Evolutionary conservation across 2,888 invertebrate genomes (phyloP), one percentile per base, ranked within the genome.

Genomic region (Trichogramma evanescens): DNA sequence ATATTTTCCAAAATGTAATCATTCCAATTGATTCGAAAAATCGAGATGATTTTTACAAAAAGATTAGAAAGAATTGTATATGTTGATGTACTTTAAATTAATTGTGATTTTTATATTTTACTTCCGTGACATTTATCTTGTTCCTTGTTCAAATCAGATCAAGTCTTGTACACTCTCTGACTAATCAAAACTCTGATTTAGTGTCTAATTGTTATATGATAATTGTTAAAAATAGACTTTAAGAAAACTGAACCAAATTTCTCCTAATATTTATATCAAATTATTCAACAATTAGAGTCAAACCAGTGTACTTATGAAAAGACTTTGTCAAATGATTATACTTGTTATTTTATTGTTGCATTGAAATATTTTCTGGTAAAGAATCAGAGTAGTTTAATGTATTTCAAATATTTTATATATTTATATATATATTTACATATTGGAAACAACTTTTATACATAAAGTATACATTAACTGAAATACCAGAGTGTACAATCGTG

Each of bases 101-200:
- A 39, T 57, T 59, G 59, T 62, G 64, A 63, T 65, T 63, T 57
- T 63, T 42, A 60, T 38, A 60, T 39, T 57, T 56, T 50, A 38
- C 61, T 62, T 58, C 55, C 58, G 50, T 50, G 55, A 64, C 58
- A 64, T 62, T 59, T 52, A 59, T 62, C 53, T 62, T 62, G 64
- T 62, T 64, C 64, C 64, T 64, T 62, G 64, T 63, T 61, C 55
- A 61, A 61, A 62, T 64, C 57, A 62, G 64, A 64, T 56, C 62
- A 64, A 62, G 62, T 58, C 62, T 59, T 64, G 61, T 62, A 64
- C 53, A 58, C 62, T 56, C 53, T 57, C 63, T 62, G 66, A 68
- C 70, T 67, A 69, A 71, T 68, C 63, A 63, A 66, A 66, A 66
- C 61, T 64, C 60, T 61, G 63, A 65, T 66, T 66, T 62, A 69